Conservation (phyloP, 2,888 invertebrate genomes). For the Fabriciana adippe region DNA sequence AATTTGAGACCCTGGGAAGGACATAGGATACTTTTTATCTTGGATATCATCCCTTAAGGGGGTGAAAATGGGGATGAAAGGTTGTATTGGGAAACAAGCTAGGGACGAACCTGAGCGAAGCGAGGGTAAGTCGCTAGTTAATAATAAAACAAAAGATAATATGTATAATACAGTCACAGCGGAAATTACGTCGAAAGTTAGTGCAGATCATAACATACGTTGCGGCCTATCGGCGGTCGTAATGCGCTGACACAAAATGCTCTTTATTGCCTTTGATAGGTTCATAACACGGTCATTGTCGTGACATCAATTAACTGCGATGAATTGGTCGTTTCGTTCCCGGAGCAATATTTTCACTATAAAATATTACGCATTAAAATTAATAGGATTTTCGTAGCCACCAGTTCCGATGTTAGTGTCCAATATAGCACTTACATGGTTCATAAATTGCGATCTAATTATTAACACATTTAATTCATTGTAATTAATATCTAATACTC, state of each 20-base stretch:
- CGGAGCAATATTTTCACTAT: conserved; percentile 49
- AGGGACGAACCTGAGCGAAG: too few relatives aligned
- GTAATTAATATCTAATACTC: too few relatives aligned
- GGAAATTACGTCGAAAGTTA: conserved; percentile 38
- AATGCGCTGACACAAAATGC: conserved; percentile 42
- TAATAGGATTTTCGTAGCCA: conserved; percentile 44
- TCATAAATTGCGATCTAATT: too few relatives aligned
- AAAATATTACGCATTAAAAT: conserved; percentile 53
- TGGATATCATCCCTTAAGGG: too few relatives aligned
- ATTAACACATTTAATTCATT: too few relatives aligned
- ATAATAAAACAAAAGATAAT: not conserved
- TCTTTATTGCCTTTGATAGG: conserved; percentile 52
- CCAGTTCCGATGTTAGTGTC: conserved; percentile 1
- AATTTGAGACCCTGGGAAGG: too few relatives aligned
- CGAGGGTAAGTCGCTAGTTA: not conserved
- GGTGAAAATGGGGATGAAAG: too few relatives aligned
- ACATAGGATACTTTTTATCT: too few relatives aligned
- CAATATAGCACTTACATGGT: not conserved
- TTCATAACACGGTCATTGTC: conserved; percentile 59
- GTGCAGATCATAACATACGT: conserved; percentile 27
- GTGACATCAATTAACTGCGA: conserved; percentile 59
- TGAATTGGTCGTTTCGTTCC: conserved; percentile 52
- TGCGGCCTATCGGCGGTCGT: conserved; percentile 36
- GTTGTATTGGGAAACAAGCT: too few relatives aligned
- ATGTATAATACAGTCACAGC: conserved; percentile 23